Conservation (phyloP, 2,113 vertebrate species). For the Tragelaphus imberbis region DNA sequence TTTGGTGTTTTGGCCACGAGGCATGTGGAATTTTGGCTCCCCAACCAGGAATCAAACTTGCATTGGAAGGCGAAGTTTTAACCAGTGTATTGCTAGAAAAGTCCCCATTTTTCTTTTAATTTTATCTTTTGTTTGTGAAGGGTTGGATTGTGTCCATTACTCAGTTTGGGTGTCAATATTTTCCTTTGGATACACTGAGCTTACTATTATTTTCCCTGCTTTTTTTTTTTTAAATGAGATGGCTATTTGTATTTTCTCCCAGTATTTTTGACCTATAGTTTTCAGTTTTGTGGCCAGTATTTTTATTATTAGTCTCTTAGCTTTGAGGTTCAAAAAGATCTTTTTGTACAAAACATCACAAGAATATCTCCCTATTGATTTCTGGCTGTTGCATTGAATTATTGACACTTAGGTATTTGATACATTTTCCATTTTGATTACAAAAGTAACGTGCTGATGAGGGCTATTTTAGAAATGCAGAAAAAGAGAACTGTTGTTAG, state of each 20-base stretch:
- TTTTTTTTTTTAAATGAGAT: neutral
- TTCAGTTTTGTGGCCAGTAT: neutral
- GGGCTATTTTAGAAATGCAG: neutral
- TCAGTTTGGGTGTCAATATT: neutral
- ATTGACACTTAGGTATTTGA: neutral
- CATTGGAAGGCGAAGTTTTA: neutral
- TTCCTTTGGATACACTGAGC: neutral
- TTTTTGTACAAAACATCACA: neutral
- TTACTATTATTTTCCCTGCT: neutral
- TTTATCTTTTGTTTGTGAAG: neutral
- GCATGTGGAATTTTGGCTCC: neutral
- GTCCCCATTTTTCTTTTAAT: neutral
- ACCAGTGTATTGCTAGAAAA: neutral
- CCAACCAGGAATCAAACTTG: neutral
- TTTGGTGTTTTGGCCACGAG: neutral
- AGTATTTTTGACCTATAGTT: neutral
- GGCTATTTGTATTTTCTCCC: neutral
- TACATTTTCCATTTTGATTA: neutral
- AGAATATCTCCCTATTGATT: neutral
- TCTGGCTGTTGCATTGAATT: neutral
- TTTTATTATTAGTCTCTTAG: neutral
- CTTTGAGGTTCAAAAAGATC: neutral
- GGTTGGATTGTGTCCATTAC: neutral
- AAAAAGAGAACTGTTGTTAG: neutral
- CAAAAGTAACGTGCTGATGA: neutral